phyloP scores from a whole-genome alignment of 2,888 invertebrate genomes.

The Clitarchus hookeri region DNA sequence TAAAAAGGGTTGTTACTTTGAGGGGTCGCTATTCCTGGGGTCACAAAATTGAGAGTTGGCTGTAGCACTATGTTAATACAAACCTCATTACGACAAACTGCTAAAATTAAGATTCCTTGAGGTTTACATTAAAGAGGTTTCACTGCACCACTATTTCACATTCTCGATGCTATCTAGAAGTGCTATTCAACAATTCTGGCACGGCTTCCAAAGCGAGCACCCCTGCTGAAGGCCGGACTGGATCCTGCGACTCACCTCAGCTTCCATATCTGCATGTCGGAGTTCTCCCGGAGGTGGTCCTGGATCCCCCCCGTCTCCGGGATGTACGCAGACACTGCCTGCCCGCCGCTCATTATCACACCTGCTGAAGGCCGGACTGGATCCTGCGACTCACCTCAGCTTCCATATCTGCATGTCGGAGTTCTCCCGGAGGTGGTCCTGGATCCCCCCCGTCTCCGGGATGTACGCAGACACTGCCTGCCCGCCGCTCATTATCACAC shows the following conservation, averaged over 20 bases:
- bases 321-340: conserved; percentile 54
- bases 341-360: conserved; percentile 56
- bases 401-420: conserved; percentile 55
- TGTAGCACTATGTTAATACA: no score
- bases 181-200: no score
- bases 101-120: no score
- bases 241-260: conserved; percentile 48
- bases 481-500: conserved; percentile 56
- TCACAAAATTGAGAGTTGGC: no score
- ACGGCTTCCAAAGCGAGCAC: no score
- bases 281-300: conserved; percentile 53
- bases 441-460: conserved; percentile 55
- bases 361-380: conserved; percentile 48
- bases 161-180: no score
- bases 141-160: no score
- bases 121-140: no score
- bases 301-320: conserved; percentile 56
- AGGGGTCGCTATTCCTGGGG: no score
- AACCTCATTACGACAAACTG: no score
- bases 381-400: conserved; percentile 48
- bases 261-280: conserved; percentile 55
- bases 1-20: no score
- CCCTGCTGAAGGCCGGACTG: no score
- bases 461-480: conserved; percentile 55
- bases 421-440: conserved; percentile 54